Percentiles rank a stretch among this genome's conserved stretches.
Conservation (phyloP, 2,113 vertebrate species). For the Dissostichus mawsoni region DNA sequence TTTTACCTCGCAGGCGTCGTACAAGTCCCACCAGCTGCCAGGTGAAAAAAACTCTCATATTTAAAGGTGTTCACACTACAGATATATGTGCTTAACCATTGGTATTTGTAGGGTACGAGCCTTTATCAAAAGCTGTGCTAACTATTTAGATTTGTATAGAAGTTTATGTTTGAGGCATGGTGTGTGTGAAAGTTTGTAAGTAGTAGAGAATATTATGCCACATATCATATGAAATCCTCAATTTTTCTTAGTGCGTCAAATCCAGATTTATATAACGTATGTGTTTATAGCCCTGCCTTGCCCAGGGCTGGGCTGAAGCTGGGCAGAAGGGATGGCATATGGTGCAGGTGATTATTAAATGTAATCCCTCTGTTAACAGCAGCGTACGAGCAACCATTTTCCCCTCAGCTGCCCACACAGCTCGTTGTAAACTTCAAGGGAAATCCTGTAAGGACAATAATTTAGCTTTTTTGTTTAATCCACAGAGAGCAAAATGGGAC, state of each 20-base stretch:
- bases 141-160: conserved; percentile 32
- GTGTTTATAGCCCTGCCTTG: conserved; percentile 11
- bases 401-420: neutral
- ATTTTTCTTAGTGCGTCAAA: conserved; percentile 9
- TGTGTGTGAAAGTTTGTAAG: conserved; percentile 18
- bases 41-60: neutral
- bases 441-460: conserved; percentile 42
- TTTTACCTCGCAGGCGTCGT: conserved; percentile 11
- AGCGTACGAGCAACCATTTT: neutral
- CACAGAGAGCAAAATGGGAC: neutral
- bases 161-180: conserved; percentile 30
- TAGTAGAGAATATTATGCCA: conserved; percentile 2
- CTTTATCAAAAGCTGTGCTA: conserved; percentile 40
- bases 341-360: conserved; percentile 45
- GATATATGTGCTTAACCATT: conserved; percentile 40
- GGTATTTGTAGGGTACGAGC: conserved; percentile 16
- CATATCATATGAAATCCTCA: conserved; percentile 7
- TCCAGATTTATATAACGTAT: conserved; percentile 23
- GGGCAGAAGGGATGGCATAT: conserved; percentile 48
- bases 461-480: conserved; percentile 26
- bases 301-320: conserved; percentile 12
- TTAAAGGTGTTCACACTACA: conserved; percentile 15
- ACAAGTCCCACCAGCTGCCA: conserved; percentile 18
- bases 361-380: conserved; percentile 9
- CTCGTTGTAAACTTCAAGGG: conserved; percentile 22